These are phyloP conservation scores for Chrysolina haemoptera DNA, from an alignment of 2,888 invertebrate genomes.

Conservation along the genomic window DNA sequence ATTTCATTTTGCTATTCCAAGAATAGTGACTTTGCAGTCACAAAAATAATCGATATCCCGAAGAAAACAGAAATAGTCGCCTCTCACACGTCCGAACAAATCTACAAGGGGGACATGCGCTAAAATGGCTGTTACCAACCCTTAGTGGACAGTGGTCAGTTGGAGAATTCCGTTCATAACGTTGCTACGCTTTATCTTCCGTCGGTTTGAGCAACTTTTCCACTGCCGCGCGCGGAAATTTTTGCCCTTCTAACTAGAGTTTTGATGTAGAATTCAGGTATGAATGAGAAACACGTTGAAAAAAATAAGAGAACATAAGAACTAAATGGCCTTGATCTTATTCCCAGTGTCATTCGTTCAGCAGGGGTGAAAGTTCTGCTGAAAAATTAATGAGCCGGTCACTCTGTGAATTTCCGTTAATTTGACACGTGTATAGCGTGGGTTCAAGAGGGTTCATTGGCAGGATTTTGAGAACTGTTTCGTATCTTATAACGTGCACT, in stretches of 20 bases:
- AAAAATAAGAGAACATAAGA: background rate
- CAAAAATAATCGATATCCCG: conserved; percentile 18
- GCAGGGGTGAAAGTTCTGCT: background rate
- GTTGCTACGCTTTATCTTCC: background rate
- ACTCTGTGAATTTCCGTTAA: conserved; percentile 5
- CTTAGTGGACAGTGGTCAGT: conserved; percentile 22
- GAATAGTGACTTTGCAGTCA: conserved; percentile 17
- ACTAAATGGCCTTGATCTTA: background rate
- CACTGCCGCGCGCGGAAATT: background rate
- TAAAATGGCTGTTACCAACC: conserved; percentile 12
- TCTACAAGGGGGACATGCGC: conserved; percentile 12
- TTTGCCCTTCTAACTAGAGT: background rate
- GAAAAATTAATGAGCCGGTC: conserved; percentile 14
- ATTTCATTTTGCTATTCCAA: background rate
- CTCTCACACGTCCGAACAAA: conserved; percentile 17
- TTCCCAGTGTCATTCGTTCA: background rate
- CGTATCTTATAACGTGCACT: no score
- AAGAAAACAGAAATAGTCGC: conserved; percentile 6
- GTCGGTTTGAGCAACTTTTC: background rate
- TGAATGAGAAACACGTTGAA: background rate
- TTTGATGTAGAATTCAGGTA: conserved; percentile 13
- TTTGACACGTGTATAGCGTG: background rate
- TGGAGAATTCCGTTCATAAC: conserved; percentile 1
- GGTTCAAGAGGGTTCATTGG: conserved; percentile 7
- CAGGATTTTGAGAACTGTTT: background rate